These are phyloP conservation scores for Hydrozoanthus gracilis DNA, from an alignment of 92 coral and sea anemone genomes.

Conservation along the genomic window DNA sequence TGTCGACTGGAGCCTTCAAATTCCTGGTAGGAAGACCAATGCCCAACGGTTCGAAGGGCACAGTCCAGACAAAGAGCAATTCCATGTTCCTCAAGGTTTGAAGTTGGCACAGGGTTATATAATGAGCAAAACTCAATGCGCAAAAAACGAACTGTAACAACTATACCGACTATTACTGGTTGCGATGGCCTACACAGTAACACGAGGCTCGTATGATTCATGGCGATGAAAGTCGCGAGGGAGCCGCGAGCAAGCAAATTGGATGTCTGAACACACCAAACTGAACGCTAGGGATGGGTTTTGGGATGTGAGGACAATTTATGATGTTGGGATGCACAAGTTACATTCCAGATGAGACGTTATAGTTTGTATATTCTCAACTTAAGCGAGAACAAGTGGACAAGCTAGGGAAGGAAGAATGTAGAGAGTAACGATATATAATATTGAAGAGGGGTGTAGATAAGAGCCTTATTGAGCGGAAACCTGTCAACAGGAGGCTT, in stretches of 20 bases:
- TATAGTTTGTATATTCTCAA: constrained; percentile 46
- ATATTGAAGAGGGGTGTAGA: not conserved
- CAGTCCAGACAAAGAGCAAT: too few species aligned
- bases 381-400: constrained; percentile 59
- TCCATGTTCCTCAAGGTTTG: too few species aligned
- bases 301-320: constrained; percentile 47
- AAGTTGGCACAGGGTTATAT: too few species aligned
- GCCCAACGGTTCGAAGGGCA: too few species aligned
- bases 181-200: not conserved
- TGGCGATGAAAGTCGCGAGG: constrained; percentile 24
- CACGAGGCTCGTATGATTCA: not conserved
- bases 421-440: not conserved
- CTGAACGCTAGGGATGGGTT: constrained; percentile 37
- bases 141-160: not conserved
- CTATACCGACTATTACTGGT: not conserved
- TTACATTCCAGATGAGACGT: constrained; percentile 43
- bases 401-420: constrained; percentile 51
- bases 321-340: constrained; percentile 39
- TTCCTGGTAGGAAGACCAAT: too few species aligned
- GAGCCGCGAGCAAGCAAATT: not conserved
- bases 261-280: constrained; percentile 41
- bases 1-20: too few species aligned
- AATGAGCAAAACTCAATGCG: too few species aligned
- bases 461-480: not conserved
- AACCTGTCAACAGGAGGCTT: not conserved